Evolutionary conservation across 2,113 vertebrate species (phyloP), one percentile per base, ranked within the genome.

Genomic region (Columba janthina): DNA sequence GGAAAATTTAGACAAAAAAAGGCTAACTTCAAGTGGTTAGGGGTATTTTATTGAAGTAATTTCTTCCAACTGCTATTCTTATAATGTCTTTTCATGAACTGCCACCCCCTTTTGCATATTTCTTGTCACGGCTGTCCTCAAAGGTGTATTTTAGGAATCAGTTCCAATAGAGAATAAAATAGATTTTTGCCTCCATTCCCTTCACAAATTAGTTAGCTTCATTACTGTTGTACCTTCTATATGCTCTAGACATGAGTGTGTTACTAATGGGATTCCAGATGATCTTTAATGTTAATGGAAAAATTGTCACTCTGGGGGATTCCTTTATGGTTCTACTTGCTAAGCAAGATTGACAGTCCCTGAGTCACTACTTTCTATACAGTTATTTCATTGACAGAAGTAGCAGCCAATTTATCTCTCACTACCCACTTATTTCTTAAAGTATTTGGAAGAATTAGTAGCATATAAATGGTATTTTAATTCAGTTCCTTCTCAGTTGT

Each of bases 201-300:
- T 78, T 89, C 77, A 77, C 29, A 78, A 62, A 94, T 87, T 91
- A 89, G 72, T 77, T 89, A 85, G 31, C 77, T 88, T 76, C 81
- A 62, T 96, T 91, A 70, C 42, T 0, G 0, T 57, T 90, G 71
- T 82, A 85, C 46, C 34, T 88, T 94, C 78, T 77, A 58, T 82
- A 80, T 64, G 34, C n/a, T 80, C 19, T 80, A 96, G 84, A 93
- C 64, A 67, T 22, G 71, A 94, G 8, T 18, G 85, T 85, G 56
- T 76, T 91, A 51, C 73, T 92, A 73, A 96, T 88, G 25, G 51
- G 44, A 81, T 95, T 91, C 57, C 40, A 89, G 67, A 84, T 74
- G 80, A 96, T 96, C 69, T 95, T 91, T 96, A 94, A 90, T 29
- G 69, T 80, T 94, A 97, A 96, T 95, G 70, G 70, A 36, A 93